phyloP scores from a whole-genome alignment of 2,797 vertebrate species.

The Pseudochirops corinnae region DNA sequence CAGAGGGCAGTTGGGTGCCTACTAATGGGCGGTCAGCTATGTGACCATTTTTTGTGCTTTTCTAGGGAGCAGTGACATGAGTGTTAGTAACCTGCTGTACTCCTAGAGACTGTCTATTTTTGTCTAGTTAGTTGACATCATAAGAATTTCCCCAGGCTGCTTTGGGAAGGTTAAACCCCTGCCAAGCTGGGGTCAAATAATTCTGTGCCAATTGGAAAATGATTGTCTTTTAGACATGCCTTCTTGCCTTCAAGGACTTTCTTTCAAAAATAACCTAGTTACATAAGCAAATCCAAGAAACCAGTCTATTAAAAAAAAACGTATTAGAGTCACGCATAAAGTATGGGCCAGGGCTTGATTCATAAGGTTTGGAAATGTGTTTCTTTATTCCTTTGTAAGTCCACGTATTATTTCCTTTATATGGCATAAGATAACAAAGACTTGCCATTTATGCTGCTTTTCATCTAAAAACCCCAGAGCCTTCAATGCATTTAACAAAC shows the following conservation, averaged over 20 bases:
- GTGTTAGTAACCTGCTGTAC: not conserved
- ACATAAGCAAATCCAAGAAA: not conserved
- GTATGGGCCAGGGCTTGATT: not conserved
- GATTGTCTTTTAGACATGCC: not conserved
- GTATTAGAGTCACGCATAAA: not conserved
- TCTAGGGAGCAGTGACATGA: not conserved
- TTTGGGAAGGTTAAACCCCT: not conserved
- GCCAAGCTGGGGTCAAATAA: not conserved
- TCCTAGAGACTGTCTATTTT: not conserved
- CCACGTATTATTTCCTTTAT: not conserved
- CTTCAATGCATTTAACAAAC: not conserved
- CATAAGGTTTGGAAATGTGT: not conserved
- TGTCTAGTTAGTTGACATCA: not conserved
- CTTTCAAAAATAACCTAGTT: not conserved
- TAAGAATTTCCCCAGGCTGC: not conserved
- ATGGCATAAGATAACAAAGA: conserved; percentile 17
- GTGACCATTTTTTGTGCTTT: not conserved
- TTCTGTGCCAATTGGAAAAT: not conserved
- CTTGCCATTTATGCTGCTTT: not conserved
- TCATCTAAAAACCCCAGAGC: conserved; percentile 19
- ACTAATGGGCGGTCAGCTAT: not conserved
- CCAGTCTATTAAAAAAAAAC: not conserved
- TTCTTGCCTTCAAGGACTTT: not conserved
- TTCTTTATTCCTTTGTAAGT: not conserved
- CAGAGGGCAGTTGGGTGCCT: not conserved